Evolutionary conservation across 2,113 vertebrate genomes (phyloP), one percentile per base, ranked within the genome.

Genomic region (Merops nubicus): DNA sequence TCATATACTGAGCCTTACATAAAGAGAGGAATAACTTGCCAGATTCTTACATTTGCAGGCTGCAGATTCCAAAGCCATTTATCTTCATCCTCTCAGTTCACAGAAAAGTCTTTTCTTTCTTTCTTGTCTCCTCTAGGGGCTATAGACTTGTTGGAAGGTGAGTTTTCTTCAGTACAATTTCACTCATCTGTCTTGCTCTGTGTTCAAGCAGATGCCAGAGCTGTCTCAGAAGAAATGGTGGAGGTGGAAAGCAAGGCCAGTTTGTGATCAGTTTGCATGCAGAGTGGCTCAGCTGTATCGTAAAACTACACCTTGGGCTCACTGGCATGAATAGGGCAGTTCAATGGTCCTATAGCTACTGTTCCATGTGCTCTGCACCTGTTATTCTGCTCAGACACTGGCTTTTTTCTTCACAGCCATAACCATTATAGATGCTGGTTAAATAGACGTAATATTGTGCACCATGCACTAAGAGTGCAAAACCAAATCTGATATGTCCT

Each of bases 301-400:
- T 57, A 91, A 94, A 84, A 45, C 42, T 80, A 9, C 54, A 69
- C 67, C 63, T 83, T 57, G 40, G 68, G 33, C 34, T 81, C 38
- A 5, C 10, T 42, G 50, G 42, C 53, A 92, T 96, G 87, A 95
- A 95, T 67, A 51, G 62, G n/a, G 60, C 65, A 85, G 68, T 92
- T 96, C 84, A 87, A 34, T 78, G 60, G 34, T 40, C 64, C 8
- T 53, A 33, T 22, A 36, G 76, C 60, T 93, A 63, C 84, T 60
- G n/a, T 43, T 86, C 85, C 95, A 93, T 88, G 79, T 97, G 95
- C 51, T 85, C 33, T 78, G 93, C 89, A 96, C 91, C 91, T 96
- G 86, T 59, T 89, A 21, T 5, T 88, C 43, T 87, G 18, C 51
- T 72, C 77, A 95, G 73, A 96, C 69, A 95, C 34, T 81, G 64